Evolutionary conservation across 2,797 vertebrate genomes (phyloP), one percentile per base, ranked within the genome.

Genomic region (Toxotes lorentzi): DNA sequence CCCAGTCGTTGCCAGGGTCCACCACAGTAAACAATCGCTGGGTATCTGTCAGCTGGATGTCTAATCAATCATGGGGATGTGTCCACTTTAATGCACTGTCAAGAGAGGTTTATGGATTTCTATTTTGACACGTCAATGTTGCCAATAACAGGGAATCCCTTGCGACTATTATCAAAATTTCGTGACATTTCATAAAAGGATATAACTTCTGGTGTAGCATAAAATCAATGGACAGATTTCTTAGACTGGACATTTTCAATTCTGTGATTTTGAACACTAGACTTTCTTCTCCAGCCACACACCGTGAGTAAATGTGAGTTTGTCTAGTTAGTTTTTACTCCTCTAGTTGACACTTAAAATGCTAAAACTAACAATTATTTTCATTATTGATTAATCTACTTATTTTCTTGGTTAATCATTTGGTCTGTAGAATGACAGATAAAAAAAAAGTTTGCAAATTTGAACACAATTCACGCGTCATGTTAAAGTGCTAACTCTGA

Each of bases 21-120:
- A 87, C 86, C 86, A 91, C 90, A 84, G 92, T 93, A 95, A 95
- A 95, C 94, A 94, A 93, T 90, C 87, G 45, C 32, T 2, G 70
- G 83, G 84, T 79, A 86, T 85, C 85, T 94, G 95, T 94, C 92
- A 94, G 88, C 82, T 63, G 73, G 79, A 87, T 83, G 82, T 92
- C 90, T 85, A 89, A 93, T 95, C 91, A 92, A 91, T 94, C 93
- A 92, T 70, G 47, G 57, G 79, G 79, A 89, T 86, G 90, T 91
- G 89, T 92, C 86, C 86, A 85, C 79, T 91, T 94, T 94, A 94
- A 94, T 92, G 91, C 85, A 53, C 90, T 92, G 94, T 93, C 93
- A 92, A 83, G 81, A 77, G 85, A 89, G 62, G 62, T 92, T 93
- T 92, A 93, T 90, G 78, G 84, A 89, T 91, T 89, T 91, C 84